Percentiles rank a stretch among this genome's conserved stretches.
phyloP scores from a whole-genome alignment of 2,888 invertebrate genomes.

The Yponomeuta sedellus region DNA sequence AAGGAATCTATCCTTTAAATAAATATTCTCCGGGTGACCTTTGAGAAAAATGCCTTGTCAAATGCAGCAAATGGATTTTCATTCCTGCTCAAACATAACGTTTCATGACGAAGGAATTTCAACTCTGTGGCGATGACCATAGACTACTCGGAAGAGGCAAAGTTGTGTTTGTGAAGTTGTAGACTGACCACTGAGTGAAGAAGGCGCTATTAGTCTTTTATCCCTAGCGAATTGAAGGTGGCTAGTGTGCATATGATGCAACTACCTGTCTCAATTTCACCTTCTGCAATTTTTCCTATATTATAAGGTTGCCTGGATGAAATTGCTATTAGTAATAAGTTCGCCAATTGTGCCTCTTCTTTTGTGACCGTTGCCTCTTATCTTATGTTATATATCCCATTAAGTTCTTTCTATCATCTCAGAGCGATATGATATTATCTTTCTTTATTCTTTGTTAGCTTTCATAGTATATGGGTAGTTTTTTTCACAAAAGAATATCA shows the following conservation, averaged over 20 bases:
- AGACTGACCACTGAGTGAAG: constrained; percentile 15
- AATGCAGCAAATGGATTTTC: constrained; percentile 47
- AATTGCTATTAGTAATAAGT: too few species aligned
- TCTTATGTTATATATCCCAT: too few species aligned
- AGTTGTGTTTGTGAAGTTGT: not conserved
- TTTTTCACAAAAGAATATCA: too few species aligned
- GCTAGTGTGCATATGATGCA: not conserved
- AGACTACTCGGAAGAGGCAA: constrained; percentile 10
- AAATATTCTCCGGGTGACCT: constrained; percentile 27
- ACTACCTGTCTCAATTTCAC: too few species aligned
- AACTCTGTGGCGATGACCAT: constrained; percentile 19
- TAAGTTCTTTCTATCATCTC: too few species aligned
- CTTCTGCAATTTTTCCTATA: too few species aligned
- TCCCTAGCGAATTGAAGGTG: constrained; percentile 13
- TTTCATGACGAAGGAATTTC: constrained; percentile 16
- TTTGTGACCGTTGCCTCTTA: too few species aligned
- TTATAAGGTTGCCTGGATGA: too few species aligned
- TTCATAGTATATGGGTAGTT: too few species aligned
- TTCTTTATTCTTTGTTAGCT: too few species aligned
- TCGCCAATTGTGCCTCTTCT: too few species aligned
- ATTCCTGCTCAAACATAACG: constrained; percentile 22
- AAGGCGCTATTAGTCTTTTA: constrained; percentile 15
- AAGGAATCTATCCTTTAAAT: not conserved
- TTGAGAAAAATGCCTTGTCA: constrained; percentile 48
- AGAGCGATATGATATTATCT: not conserved